phyloP scores from a whole-genome alignment of 2,888 invertebrate species.

The Aproaerema taeniolella region DNA sequence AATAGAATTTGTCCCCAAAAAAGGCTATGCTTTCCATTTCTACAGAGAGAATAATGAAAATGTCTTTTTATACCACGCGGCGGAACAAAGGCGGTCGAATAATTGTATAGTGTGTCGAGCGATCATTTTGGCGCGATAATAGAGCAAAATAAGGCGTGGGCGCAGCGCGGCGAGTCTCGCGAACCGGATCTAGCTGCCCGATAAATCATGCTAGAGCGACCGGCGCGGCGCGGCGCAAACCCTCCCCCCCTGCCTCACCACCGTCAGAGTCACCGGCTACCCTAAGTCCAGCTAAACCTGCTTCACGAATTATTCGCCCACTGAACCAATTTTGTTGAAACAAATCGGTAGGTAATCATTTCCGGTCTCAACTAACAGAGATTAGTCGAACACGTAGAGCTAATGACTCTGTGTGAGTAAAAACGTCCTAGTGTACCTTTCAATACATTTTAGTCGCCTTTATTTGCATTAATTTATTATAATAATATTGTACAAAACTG shows the following conservation, averaged over 20 bases:
- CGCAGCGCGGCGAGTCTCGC: conserved; percentile 35
- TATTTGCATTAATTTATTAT: no score
- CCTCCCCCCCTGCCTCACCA: conserved; percentile 12
- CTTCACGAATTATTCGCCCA: conserved; percentile 6
- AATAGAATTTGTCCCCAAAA: no score
- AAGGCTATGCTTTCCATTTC: conserved; percentile 11
- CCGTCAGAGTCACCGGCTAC: no score
- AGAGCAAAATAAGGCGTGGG: conserved; percentile 65
- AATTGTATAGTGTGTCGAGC: conserved; percentile 42
- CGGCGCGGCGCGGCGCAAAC: not conserved
- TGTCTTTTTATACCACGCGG: conserved; percentile 19
- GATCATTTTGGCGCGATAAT: conserved; percentile 66
- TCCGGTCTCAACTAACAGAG: no score
- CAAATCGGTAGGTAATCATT: not conserved
- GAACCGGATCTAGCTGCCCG: conserved; percentile 66
- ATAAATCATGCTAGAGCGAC: conserved; percentile 59
- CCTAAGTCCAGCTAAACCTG: not conserved
- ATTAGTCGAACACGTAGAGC: no score
- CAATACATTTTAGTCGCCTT: no score
- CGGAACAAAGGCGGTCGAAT: conserved; percentile 35
- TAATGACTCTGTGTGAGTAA: no score
- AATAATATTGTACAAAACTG: no score
- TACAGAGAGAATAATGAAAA: not conserved
- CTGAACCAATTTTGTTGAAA: conserved; percentile 4
- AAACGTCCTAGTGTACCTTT: no score